A percentile compares a stretch with the other conserved stretches of the same genome.
Conservation (phyloP, 1,140 invertebrate species). For the Bradynema listronoti region DNA sequence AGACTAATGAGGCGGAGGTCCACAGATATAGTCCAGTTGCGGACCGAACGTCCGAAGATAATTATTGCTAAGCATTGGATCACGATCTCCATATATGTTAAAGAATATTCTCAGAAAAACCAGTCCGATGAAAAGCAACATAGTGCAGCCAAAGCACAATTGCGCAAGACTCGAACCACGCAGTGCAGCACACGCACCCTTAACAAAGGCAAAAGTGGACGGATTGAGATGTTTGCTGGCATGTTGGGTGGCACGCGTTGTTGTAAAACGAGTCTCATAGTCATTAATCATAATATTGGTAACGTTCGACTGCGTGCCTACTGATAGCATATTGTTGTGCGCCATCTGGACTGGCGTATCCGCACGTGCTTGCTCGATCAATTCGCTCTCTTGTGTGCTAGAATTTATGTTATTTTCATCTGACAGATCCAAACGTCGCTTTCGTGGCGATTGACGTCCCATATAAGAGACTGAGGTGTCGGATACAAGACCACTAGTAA, state of each 20-base stretch:
- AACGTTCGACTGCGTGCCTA: too few species aligned
- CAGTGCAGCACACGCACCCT: not conserved
- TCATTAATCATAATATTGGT: not conserved
- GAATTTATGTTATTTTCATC: too few species aligned
- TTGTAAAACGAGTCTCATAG: not conserved
- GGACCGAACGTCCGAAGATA: slow-evolving; percentile 29
- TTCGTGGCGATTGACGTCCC: too few species aligned
- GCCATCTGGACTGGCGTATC: too few species aligned
- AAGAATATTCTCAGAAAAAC: slow-evolving; percentile 16
- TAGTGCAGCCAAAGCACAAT: not conserved
- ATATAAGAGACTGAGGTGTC: too few species aligned
- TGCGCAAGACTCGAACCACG: not conserved
- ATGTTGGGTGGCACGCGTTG: not conserved
- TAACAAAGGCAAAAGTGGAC: slow-evolving; percentile 1
- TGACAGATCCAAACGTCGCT: too few species aligned
- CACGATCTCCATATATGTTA: not conserved
- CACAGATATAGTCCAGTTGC: slow-evolving; percentile 27
- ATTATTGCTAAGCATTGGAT: slow-evolving; percentile 8
- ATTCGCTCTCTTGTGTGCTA: too few species aligned
- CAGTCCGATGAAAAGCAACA: slow-evolving; percentile 11
- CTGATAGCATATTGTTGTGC: too few species aligned
- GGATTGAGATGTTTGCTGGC: not conserved
- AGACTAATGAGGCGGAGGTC: slow-evolving; percentile 31
- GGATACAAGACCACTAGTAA: too few species aligned
- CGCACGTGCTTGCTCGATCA: too few species aligned